A percentile compares a stretch with the other conserved stretches of the same genome.
Evolutionary conservation across 2,113 vertebrate species (phyloP).

Genomic region (Strix uralensis): DNA sequence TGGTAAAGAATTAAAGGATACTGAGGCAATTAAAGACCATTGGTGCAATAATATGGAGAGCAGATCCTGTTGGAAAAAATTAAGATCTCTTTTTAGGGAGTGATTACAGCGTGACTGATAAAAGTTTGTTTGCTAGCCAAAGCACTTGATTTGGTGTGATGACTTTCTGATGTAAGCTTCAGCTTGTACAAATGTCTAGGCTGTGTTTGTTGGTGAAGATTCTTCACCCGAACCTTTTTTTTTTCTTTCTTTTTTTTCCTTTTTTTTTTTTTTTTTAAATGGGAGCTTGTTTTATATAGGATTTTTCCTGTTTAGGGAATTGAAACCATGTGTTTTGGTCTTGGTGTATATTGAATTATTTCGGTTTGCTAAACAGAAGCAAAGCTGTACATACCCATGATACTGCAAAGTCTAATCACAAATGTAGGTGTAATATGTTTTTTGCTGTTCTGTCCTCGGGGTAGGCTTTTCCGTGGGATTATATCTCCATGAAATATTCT

Average conservation of each 20-base stretch:
- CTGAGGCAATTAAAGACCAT: neutral
- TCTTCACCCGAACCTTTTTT: neutral
- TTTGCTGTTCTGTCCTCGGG: neutral
- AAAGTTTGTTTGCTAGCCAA: neutral
- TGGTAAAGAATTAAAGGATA: constrained; percentile 2
- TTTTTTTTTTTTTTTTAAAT: neutral
- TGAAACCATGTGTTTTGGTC: neutral
- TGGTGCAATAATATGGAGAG: neutral
- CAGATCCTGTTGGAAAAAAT: neutral
- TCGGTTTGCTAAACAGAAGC: neutral
- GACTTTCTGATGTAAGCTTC: neutral
- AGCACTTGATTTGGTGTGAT: neutral
- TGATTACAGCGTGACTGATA: neutral
- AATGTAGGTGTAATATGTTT: neutral
- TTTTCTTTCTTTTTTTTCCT: no score
- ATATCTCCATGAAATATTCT: neutral
- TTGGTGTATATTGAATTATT: neutral
- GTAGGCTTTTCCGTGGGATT: neutral
- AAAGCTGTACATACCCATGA: neutral
- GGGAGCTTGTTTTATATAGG: neutral
- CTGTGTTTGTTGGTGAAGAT: neutral
- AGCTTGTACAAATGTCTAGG: neutral
- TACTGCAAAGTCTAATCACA: neutral
- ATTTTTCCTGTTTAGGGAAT: neutral
- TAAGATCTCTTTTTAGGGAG: neutral